phyloP scores from a whole-genome alignment of 2,113 vertebrate species.

The Colius striatus region DNA sequence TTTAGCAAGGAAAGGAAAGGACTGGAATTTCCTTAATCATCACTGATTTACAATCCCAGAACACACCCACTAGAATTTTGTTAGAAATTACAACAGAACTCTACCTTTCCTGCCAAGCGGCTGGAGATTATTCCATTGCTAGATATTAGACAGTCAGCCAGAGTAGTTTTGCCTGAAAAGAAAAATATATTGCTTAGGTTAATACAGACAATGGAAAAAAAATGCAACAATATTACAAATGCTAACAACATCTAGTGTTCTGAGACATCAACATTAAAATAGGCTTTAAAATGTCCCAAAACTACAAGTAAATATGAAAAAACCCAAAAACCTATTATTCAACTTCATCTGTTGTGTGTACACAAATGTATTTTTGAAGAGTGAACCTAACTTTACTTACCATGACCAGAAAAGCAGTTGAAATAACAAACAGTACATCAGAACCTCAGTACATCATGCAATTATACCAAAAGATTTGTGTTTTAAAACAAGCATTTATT shows the following conservation, averaged over 20 bases:
- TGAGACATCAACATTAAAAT: neutral
- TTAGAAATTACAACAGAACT: neutral
- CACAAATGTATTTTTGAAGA: neutral
- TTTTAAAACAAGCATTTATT: neutral
- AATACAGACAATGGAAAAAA: neutral
- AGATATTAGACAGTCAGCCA: conserved; percentile 95
- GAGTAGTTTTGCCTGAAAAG: conserved; percentile 91
- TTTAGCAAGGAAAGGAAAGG: neutral
- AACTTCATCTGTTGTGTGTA: neutral
- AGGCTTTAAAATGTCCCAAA: neutral
- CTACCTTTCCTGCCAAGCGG: conserved; percentile 93
- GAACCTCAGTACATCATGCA: neutral
- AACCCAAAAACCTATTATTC: accelerated
- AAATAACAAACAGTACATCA: neutral
- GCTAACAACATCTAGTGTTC: neutral
- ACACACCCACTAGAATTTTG: neutral
- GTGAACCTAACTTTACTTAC: neutral
- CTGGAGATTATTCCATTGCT: conserved; percentile 97
- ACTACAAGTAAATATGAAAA: neutral
- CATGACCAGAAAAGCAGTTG: neutral
- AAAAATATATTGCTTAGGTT: neutral
- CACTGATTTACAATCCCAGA: neutral
- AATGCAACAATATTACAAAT: neutral
- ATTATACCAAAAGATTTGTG: neutral
- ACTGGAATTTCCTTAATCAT: neutral